phyloP scores from a whole-genome alignment of 2,888 invertebrate species.

The Trachelus iudaicus region DNA sequence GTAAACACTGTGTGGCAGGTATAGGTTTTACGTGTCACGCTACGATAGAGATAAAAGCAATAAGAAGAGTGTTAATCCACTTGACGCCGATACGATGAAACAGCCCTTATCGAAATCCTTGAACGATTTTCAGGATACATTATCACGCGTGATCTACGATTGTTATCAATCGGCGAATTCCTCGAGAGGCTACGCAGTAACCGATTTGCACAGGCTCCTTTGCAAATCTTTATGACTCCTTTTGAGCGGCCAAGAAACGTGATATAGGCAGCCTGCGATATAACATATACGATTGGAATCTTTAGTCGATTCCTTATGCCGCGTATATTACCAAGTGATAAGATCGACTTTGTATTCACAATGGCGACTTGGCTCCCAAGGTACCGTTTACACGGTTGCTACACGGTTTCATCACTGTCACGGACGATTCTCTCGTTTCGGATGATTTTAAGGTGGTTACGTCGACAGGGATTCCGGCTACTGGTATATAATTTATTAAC shows the following conservation, averaged over 20 bases:
- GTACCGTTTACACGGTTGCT: neutral
- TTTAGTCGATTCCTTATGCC: constrained; percentile 32
- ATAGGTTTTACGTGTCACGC: neutral
- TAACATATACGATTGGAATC: constrained; percentile 9
- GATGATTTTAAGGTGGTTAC: neutral
- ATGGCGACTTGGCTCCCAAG: constrained; percentile 23
- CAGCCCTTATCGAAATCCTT: neutral
- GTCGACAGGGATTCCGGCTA: neutral
- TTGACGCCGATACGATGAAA: neutral
- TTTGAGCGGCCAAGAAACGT: constrained; percentile 9
- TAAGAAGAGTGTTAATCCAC: neutral
- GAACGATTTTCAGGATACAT: neutral
- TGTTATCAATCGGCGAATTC: neutral
- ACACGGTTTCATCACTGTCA: neutral
- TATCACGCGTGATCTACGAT: neutral
- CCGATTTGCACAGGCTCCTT: neutral
- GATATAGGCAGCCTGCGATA: constrained; percentile 7
- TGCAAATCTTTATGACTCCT: constrained; percentile 5
- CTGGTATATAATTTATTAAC: neutral
- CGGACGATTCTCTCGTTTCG: neutral
- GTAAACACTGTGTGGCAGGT: neutral
- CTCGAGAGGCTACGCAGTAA: neutral
- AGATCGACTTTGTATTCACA: constrained; percentile 35
- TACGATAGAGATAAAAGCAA: neutral
- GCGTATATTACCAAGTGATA: constrained; percentile 31